A percentile compares a stretch with the other conserved stretches of the same genome.
These are phyloP conservation scores for Eudyptes chrysolophus DNA, from an alignment of 2,113 vertebrate genomes.

Conservation along the genomic window DNA sequence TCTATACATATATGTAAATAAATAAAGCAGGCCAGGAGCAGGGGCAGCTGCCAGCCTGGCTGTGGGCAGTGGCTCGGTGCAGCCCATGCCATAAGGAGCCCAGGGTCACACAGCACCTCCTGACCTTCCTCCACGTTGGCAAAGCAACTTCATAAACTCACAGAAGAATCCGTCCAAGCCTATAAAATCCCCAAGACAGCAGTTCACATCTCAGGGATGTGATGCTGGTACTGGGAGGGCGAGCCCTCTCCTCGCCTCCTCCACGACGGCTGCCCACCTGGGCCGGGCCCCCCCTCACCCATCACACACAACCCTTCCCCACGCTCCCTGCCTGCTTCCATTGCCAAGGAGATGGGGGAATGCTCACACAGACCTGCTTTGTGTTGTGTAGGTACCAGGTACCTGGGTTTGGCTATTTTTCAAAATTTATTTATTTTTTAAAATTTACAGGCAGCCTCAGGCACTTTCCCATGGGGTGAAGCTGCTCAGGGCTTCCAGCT, in stretches of 20 bases:
- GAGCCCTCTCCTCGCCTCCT: not conserved
- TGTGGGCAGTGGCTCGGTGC: rapidly evolving
- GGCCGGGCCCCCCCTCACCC: not conserved
- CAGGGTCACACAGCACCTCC: not conserved
- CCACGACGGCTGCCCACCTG: rapidly evolving
- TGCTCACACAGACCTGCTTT: not conserved
- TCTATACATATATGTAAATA: rapidly evolving
- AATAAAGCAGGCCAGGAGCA: not conserved
- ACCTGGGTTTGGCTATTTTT: not conserved
- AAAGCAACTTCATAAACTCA: not conserved
- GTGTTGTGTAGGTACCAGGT: not conserved
- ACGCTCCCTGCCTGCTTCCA: not conserved
- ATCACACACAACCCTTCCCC: not conserved
- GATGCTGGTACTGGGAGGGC: not conserved
- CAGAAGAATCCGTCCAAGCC: not conserved
- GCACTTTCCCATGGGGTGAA: not conserved
- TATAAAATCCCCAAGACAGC: not conserved
- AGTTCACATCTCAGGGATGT: not conserved
- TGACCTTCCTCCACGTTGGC: rapidly evolving
- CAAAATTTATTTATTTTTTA: not conserved
- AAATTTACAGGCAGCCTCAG: not conserved
- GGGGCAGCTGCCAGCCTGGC: not conserved
- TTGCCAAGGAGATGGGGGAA: slow-evolving; percentile 5
- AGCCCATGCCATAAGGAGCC: not conserved
- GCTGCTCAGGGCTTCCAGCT: not conserved